Evolutionary conservation across 1,140 invertebrate genomes (phyloP).

Genomic region (Colletes latitarsis): DNA sequence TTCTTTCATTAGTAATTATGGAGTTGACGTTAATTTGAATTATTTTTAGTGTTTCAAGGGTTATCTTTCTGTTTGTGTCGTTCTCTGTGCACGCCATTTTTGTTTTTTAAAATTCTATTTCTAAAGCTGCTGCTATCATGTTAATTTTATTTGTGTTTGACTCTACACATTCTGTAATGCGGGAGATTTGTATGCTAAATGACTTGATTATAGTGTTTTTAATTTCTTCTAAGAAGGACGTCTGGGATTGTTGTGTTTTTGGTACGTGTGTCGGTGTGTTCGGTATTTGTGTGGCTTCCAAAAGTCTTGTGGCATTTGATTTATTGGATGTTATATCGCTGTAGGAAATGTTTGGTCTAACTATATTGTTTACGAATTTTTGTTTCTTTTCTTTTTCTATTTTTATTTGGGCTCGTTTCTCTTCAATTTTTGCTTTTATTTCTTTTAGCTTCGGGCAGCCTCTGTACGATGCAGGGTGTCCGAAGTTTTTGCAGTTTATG

Average conservation of each 20-base stretch:
- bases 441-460: conserved; percentile 39
- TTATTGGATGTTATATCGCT: neutral
- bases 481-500: conserved; percentile 37
- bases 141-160: neutral
- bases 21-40: conserved; percentile 47
- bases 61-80: neutral
- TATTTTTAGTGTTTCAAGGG: neutral
- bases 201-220: neutral
- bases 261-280: no score
- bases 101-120: conserved; percentile 17
- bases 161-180: neutral
- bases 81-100: neutral
- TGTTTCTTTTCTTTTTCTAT: neutral
- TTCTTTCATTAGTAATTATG: conserved; percentile 42
- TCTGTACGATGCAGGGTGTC: conserved; percentile 54
- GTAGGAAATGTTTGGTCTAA: neutral
- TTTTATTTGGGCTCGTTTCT: neutral
- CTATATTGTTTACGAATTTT: neutral
- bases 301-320: no score
- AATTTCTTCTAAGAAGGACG: neutral
- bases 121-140: neutral
- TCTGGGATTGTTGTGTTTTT: neutral
- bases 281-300: no score
- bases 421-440: conserved; percentile 14
- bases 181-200: neutral